These are phyloP conservation scores for Pollicipes pollicipes DNA, from an alignment of 1,140 invertebrate genomes.

Conservation along the genomic window DNA sequence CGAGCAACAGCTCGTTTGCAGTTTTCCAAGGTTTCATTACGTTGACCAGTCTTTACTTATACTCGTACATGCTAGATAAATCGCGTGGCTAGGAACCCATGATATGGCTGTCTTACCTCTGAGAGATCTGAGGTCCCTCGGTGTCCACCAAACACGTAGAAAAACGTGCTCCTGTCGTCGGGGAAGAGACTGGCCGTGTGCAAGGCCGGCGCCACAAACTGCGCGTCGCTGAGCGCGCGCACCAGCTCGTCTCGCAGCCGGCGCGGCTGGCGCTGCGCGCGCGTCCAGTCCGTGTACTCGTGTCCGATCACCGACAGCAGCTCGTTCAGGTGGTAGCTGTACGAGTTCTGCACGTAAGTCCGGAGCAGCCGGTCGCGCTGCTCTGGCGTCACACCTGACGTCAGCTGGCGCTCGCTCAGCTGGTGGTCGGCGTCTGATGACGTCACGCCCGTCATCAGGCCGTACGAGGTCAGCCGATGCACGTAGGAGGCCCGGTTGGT, in stretches of 20 bases:
- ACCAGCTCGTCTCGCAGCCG: constrained; percentile 86
- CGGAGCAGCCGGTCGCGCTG: constrained; percentile 31
- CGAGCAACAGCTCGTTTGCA: no score
- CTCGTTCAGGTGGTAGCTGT: constrained; percentile 33
- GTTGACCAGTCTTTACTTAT: no score
- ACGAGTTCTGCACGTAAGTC: constrained; percentile 37
- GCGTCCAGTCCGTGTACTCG: constrained; percentile 94
- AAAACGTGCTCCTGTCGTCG: no score
- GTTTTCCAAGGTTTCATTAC: no score
- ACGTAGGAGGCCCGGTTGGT: constrained; percentile 19
- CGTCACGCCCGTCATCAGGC: constrained; percentile 80
- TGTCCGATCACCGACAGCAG: constrained; percentile 53
- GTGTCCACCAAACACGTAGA: no score
- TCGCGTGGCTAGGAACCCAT: no score
- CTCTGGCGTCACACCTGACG: no score
- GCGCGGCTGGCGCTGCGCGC: constrained; percentile 77
- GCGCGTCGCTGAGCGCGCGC: constrained; percentile 77
- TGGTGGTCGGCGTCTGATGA: constrained; percentile 44
- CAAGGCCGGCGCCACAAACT: constrained; percentile 74
- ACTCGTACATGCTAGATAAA: no score
- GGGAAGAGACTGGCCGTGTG: constrained; percentile 80
- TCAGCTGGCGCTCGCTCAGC: constrained; percentile 68
- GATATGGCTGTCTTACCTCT: no score
- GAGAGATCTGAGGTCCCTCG: no score
- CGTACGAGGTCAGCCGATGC: constrained; percentile 41